These are phyloP conservation scores for Euzophera pinguis DNA, from an alignment of 2,888 invertebrate species.

Conservation along the genomic window DNA sequence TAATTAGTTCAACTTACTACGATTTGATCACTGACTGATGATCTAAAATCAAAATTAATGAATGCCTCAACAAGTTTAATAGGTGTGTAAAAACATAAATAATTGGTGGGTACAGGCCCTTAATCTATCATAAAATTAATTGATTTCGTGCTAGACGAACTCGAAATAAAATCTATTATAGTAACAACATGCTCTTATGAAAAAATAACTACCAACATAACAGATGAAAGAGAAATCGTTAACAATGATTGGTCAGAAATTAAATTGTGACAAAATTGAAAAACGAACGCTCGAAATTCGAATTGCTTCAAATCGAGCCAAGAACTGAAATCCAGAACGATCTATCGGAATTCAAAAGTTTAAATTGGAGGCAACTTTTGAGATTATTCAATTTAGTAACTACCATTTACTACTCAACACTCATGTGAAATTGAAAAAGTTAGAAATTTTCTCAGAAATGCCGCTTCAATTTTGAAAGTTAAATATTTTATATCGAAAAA, in stretches of 20 bases:
- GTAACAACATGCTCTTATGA: conserved; percentile 1
- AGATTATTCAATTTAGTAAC: background rate
- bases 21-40: conserved; percentile 3
- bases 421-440: conserved; percentile 4
- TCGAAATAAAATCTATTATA: conserved; percentile 6
- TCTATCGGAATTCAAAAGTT: conserved; percentile 4
- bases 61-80: conserved; percentile 3
- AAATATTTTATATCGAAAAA: background rate
- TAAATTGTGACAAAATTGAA: background rate
- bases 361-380: conserved; percentile 5
- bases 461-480: background rate
- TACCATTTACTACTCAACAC: conserved; percentile 1
- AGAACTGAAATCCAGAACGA: background rate
- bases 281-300: background rate
- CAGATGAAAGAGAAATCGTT: background rate
- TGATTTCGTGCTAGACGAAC: conserved; percentile 1
- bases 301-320: conserved; percentile 2
- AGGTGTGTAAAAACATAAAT: conserved; percentile 10
- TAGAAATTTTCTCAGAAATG: background rate
- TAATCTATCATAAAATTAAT: conserved; percentile 11
- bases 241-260: background rate
- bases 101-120: conserved; percentile 9
- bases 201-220: background rate
- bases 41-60: conserved; percentile 8
- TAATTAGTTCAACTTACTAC: background rate